Percentiles rank a stretch among this genome's conserved stretches.
Evolutionary conservation across 2,113 vertebrate species (phyloP).

Genomic region (Phyllostomus discolor): DNA sequence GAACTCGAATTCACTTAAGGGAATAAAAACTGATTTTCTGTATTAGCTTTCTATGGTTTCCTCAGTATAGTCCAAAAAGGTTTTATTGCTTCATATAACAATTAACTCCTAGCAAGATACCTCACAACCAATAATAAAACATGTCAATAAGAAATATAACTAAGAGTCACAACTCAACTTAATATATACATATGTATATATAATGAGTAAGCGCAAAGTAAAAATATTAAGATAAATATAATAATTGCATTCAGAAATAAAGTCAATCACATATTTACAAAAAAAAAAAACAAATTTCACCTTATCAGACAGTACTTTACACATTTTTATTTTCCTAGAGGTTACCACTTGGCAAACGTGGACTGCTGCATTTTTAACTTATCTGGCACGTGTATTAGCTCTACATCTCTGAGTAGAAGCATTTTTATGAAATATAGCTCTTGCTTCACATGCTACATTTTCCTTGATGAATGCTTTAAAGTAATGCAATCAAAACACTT

Average conservation of each 20-base stretch:
- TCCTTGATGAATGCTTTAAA: background rate
- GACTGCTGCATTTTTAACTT: background rate
- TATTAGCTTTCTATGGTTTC: slow-evolving; percentile 13
- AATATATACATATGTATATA: too few relatives aligned
- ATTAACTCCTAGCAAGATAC: slow-evolving; percentile 55
- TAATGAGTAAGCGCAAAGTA: too few relatives aligned
- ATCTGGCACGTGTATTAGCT: background rate
- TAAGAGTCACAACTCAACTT: slow-evolving; percentile 38
- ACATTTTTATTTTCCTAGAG: slow-evolving; percentile 38
- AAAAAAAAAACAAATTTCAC: slow-evolving; percentile 9
- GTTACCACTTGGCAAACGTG: background rate
- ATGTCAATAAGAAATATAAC: slow-evolving; percentile 61
- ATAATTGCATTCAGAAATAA: slow-evolving; percentile 69
- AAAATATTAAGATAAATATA: slow-evolving; percentile 54
- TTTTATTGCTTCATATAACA: slow-evolving; percentile 35
- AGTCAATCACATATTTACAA: slow-evolving; percentile 31
- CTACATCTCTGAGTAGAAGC: background rate
- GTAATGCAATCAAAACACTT: background rate
- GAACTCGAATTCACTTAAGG: slow-evolving; percentile 39
- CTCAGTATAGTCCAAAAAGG: background rate
- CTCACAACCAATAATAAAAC: slow-evolving; percentile 10
- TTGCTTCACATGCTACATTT: background rate
- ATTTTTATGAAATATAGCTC: background rate
- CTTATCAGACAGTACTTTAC: background rate
- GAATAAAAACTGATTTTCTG: slow-evolving; percentile 35